Evolutionary conservation across 64 coral and sea anemone genomes (phyloP).

Genomic region (Dendronephthya gigantea): DNA sequence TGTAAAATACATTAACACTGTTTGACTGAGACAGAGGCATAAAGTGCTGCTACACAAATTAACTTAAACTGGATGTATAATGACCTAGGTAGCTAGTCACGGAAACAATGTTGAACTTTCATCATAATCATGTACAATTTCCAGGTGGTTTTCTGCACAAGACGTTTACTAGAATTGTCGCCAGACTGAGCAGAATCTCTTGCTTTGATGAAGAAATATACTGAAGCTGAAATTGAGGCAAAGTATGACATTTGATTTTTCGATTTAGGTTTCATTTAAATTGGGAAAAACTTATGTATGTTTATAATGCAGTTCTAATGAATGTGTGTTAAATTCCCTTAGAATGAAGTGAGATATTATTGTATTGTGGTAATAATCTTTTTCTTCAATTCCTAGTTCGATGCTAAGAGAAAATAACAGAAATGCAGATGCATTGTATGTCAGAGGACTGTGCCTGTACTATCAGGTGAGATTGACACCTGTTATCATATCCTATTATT

Average conservation of each 20-base stretch:
- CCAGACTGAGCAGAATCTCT: slow-evolving; percentile 77
- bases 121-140: not conserved
- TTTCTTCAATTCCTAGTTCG: not conserved
- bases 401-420: slow-evolving; percentile 53
- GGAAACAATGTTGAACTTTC: too few relatives aligned
- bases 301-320: too few relatives aligned
- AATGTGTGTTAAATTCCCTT: too few relatives aligned
- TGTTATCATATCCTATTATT: not conserved
- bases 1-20: too few relatives aligned
- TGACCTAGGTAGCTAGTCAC: too few relatives aligned
- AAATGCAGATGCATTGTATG: slow-evolving; percentile 55
- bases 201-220: slow-evolving; percentile 72
- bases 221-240: slow-evolving; percentile 70
- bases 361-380: not conserved
- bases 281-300: too few relatives aligned
- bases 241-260: slow-evolving; percentile 79
- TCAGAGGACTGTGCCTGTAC: not conserved
- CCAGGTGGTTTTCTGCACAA: slow-evolving; percentile 87
- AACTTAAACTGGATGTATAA: too few relatives aligned
- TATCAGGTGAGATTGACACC: not conserved
- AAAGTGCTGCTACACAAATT: too few relatives aligned
- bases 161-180: slow-evolving; percentile 47
- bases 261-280: too few relatives aligned
- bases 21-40: too few relatives aligned
- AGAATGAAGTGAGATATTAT: not conserved